Evolutionary conservation across 2,797 vertebrate genomes (phyloP), one percentile per base, ranked within the genome.

Genomic region (Sandelia bainsii): DNA sequence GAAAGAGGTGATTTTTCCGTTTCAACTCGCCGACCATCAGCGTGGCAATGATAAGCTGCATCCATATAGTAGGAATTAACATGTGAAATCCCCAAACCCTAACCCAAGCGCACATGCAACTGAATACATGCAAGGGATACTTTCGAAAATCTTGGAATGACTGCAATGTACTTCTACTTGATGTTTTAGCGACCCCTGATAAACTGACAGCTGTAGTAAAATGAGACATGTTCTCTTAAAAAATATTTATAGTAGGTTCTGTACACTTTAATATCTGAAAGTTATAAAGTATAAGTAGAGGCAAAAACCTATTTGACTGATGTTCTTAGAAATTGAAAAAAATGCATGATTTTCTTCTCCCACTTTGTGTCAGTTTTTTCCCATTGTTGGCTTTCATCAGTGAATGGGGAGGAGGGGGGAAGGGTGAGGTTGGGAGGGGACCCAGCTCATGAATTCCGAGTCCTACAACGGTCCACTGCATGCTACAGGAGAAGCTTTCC

Each of bases 401-500:
- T 89, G 88, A 92, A 84, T 80, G 80, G 67, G 80, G 84, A 68
- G 23, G 44, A 12, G 16, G 40, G 14, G 40, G 45, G 45, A 8
- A 20, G 11, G 84, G 79, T 81, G 79, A 72, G 79, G 51, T 69
- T 74, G 90, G 81, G 87, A 78, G 65, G 52, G 79, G 87, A 84
- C 88, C 86, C 81, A 83, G 81, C 90, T 86, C 82, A 70, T 80
- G 82, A 79, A 70, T 80, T 93, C 87, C 88, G 87, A 89, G 92
- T 90, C 88, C 87, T 79, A 88, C 72, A 77, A 72, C 72, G 72
- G 81, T 89, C 83, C 53, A n/a, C 77, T 79, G 75, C 81, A 61
- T 84, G 93, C 96, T 97, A 99, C 94, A 99, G 97, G 75, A 99
- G 96, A 86, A 99, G 96, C 88, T 99, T 98, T 81, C 98, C 98